Conservation (phyloP, 2,113 vertebrate species). For the Athene cunicularia region DNA sequence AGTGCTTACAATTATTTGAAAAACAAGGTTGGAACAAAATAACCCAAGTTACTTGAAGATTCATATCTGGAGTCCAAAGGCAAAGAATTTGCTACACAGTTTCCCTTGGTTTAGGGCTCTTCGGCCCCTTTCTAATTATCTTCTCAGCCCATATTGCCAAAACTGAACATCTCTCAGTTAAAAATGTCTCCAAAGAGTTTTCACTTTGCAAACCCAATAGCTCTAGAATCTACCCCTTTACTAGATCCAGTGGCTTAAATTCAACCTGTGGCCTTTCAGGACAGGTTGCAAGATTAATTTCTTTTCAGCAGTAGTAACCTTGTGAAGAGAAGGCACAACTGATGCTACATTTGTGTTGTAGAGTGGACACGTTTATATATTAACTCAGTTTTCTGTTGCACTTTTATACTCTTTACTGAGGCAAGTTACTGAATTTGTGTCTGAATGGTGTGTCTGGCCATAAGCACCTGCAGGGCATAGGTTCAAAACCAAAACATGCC, state of each 20-base stretch:
- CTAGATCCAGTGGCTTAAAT: neutral
- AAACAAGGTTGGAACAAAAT: neutral
- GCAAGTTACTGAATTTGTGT: neutral
- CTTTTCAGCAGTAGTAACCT: neutral
- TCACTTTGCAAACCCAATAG: neutral
- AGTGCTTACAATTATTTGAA: neutral
- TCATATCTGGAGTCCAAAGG: neutral
- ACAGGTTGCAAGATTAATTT: neutral
- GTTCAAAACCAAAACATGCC: neutral
- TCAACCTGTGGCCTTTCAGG: neutral
- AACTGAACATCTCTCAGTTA: rapidly evolving
- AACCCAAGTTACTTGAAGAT: neutral
- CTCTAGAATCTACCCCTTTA: neutral
- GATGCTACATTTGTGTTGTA: neutral
- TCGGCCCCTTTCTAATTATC: neutral
- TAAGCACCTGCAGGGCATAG: neutral
- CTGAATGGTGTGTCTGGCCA: neutral
- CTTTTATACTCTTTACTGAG: neutral
- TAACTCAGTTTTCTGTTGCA: neutral
- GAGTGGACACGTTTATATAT: neutral
- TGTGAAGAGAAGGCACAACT: neutral
- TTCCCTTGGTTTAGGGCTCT: neutral
- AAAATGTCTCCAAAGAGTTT: neutral
- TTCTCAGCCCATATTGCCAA: neutral
- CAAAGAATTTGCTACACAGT: neutral